Evolutionary conservation across 2,797 vertebrate species (phyloP), one percentile per base, ranked within the genome.

Genomic region (Sebastes itinus): DNA sequence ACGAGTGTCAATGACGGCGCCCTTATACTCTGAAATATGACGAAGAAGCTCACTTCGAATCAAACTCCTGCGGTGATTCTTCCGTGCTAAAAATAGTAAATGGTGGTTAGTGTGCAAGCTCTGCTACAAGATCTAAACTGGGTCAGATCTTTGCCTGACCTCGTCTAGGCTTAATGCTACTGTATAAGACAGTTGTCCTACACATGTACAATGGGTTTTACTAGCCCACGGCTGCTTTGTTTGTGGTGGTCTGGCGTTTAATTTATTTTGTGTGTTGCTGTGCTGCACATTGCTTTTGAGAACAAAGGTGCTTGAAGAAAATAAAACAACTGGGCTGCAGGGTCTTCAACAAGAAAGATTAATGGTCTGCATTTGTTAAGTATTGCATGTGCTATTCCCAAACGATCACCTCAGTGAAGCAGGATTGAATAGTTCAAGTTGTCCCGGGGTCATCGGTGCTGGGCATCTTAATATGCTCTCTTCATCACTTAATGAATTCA

Each of bases 221-320:
- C 18, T 1, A 70, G 54, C 9, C 2, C 7, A 13, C 33, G 18
- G 65, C 22, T 33, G 56, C 23, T 25, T 1, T 63, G 55, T 72
- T 85, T 58, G 32, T n/a, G 7, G 23, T 58, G 38, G 23, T 62
- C 52, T 82, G 80, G 60, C 81, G 69, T 87, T 80, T 77, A 33
- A 65, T 77, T 77, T 72, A 46, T 73, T 72, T 30, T 69, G 46
- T 65, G 65, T 55, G 33, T 71, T 46, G 8, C 28, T 62, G 32
- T 69, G 42, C 75, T 77, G 66, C 72, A 30, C 59, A 27, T 60
- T 65, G 14, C 23, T 81, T 71, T 72, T 33, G 52, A 69, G 67
- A 58, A 35, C 35, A 61, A 75, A 55, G 16, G n/a, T 63, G 12
- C 20, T 28, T 18, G 16, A 64, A 35, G 25, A n/a, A 68, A 72